Evolutionary conservation across 2,888 invertebrate genomes (phyloP).

Genomic region (Ochlodes sylvanus): DNA sequence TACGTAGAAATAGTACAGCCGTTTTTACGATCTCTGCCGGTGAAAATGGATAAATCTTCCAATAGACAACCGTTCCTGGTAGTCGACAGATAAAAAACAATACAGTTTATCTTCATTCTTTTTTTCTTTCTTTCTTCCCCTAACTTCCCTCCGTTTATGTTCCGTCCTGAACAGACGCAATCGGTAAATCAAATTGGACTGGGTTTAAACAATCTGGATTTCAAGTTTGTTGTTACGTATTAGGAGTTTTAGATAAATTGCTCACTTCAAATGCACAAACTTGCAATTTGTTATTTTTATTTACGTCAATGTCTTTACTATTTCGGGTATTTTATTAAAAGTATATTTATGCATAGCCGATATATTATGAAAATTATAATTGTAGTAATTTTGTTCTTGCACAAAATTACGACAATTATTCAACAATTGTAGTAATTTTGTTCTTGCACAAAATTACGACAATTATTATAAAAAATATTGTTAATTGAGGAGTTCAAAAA

Average conservation of each 20-base stretch:
- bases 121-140: conserved; percentile 16
- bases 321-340: neutral
- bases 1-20: conserved; percentile 27
- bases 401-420: no score
- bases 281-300: conserved; percentile 9
- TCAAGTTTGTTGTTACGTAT: neutral
- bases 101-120: conserved; percentile 34
- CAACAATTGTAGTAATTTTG: no score
- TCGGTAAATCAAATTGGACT: conserved; percentile 36
- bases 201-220: conserved; percentile 25
- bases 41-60: conserved; percentile 40
- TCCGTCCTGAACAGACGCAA: conserved; percentile 27
- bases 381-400: no score
- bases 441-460: no score
- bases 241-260: conserved; percentile 11
- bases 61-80: conserved; percentile 39
- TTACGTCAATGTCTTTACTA: neutral
- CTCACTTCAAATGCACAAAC: neutral
- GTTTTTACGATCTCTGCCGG: conserved; percentile 39
- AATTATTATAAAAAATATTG: no score
- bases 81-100: conserved; percentile 40
- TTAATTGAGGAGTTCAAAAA: no score
- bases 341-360: neutral
- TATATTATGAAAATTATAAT: no score
- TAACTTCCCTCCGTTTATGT: conserved; percentile 24